Evolutionary conservation across 1,140 invertebrate genomes (phyloP).

Genomic region (Scylla paramamosain): DNA sequence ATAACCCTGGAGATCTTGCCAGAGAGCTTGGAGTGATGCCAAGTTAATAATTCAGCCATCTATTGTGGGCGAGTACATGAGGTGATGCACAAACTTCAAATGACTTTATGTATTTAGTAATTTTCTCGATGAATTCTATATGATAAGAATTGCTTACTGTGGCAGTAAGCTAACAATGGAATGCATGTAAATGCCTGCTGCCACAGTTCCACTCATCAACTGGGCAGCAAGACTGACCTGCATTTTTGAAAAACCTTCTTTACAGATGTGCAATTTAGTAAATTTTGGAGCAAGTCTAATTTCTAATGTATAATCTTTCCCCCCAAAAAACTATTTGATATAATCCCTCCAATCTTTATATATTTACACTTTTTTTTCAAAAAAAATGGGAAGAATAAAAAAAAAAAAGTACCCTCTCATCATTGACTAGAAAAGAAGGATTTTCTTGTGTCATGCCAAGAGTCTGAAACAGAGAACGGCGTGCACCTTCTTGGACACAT

Average conservation of each 20-base stretch:
- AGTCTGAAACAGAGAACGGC: background rate
- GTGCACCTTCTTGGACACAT: background rate
- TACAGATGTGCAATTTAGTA: background rate
- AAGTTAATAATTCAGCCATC: background rate
- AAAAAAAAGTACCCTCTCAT: background rate
- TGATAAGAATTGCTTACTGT: background rate
- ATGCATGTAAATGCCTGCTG: background rate
- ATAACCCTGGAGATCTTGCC: background rate
- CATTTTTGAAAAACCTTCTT: background rate
- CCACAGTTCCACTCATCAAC: background rate
- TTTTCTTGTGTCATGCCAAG: background rate
- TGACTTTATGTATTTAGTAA: background rate
- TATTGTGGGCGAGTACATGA: background rate
- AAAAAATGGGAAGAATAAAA: background rate
- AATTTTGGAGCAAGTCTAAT: background rate
- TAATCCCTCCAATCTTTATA: background rate
- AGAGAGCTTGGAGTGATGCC: background rate
- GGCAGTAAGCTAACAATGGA: background rate
- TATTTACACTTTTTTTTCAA: background rate
- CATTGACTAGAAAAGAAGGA: background rate
- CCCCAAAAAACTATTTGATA: too few relatives aligned
- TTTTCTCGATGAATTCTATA: background rate
- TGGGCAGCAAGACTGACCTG: background rate
- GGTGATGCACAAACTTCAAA: background rate
- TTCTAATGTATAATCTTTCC: too few relatives aligned